A percentile compares a stretch with the other conserved stretches of the same genome.
These are phyloP conservation scores for Andrena chrysosceles DNA, from an alignment of 2,888 invertebrate species.

Conservation along the genomic window DNA sequence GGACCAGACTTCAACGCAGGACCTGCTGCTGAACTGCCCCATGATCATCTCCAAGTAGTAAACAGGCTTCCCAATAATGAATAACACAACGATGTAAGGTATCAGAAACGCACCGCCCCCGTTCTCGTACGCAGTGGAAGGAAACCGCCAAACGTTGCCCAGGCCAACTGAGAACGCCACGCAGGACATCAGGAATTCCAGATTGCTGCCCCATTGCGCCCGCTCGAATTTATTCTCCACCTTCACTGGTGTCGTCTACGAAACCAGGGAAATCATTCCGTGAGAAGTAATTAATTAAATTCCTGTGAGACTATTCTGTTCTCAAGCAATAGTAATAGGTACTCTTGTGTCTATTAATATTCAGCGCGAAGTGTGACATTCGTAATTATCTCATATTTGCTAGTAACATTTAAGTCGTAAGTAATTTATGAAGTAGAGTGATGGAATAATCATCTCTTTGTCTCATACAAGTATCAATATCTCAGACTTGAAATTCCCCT, in stretches of 20 bases:
- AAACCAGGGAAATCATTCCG: not conserved
- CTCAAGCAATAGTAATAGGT: not conserved
- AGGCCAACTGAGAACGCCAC: conserved; percentile 89
- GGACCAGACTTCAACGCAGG: conserved; percentile 90
- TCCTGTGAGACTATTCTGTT: not conserved
- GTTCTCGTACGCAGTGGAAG: conserved; percentile 88
- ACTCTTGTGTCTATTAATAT: too few relatives aligned
- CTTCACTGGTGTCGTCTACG: not conserved
- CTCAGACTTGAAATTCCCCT: too few relatives aligned
- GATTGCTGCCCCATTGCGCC: conserved; percentile 87
- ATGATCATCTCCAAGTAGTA: conserved; percentile 94
- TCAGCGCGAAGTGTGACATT: too few relatives aligned
- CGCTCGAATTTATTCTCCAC: conserved; percentile 24
- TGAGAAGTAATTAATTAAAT: not conserved
- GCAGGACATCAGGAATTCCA: conserved; percentile 89
- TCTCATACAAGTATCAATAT: too few relatives aligned
- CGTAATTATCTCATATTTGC: too few relatives aligned
- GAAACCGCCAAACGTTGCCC: conserved; percentile 89
- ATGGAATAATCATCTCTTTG: too few relatives aligned
- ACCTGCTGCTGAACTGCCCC: conserved; percentile 93
- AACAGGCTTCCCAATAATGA: conserved; percentile 91
- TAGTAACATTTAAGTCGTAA: too few relatives aligned
- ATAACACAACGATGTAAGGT: conserved; percentile 89
- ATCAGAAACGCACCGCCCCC: conserved; percentile 90
- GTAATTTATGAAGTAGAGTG: too few relatives aligned